A percentile compares a stretch with the other conserved stretches of the same genome.
Conservation (phyloP, 2,888 invertebrate species). For the Apamea sordens region DNA sequence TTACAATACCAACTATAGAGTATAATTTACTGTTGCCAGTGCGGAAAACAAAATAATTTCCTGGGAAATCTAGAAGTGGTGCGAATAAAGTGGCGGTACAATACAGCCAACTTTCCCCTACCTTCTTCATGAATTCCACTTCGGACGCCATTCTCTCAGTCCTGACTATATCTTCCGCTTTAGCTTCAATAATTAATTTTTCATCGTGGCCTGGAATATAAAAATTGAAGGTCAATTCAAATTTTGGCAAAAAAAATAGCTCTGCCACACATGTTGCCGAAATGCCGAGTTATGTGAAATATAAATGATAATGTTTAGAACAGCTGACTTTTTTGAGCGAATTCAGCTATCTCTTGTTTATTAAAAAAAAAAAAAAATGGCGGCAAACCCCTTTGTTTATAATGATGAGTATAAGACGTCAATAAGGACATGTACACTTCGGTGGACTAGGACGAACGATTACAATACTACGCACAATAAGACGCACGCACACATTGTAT, state of each 20-base stretch:
- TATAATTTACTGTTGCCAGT: background rate
- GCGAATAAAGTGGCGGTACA: background rate
- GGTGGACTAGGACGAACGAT: background rate
- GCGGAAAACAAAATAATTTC: background rate
- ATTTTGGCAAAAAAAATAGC: background rate
- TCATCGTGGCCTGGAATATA: constrained; percentile 82
- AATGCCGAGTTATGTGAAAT: background rate
- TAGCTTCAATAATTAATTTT: constrained; percentile 87
- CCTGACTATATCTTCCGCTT: constrained; percentile 93
- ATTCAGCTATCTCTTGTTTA: background rate
- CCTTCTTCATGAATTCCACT: constrained; percentile 93
- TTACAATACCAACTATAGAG: background rate
- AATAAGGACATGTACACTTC: background rate
- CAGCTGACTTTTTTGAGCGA: background rate
- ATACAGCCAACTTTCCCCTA: constrained; percentile 71
- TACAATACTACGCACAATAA: background rate
- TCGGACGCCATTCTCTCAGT: constrained; percentile 92
- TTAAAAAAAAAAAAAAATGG: too few species aligned
- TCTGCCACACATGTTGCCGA: background rate
- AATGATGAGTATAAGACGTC: background rate
- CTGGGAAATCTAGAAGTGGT: background rate
- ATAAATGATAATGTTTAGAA: background rate
- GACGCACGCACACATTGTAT: background rate
- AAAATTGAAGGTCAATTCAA: background rate
- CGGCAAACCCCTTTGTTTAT: background rate